Conservation (phyloP, 2,797 vertebrate species). For the Melanotaenia pygmaea region DNA sequence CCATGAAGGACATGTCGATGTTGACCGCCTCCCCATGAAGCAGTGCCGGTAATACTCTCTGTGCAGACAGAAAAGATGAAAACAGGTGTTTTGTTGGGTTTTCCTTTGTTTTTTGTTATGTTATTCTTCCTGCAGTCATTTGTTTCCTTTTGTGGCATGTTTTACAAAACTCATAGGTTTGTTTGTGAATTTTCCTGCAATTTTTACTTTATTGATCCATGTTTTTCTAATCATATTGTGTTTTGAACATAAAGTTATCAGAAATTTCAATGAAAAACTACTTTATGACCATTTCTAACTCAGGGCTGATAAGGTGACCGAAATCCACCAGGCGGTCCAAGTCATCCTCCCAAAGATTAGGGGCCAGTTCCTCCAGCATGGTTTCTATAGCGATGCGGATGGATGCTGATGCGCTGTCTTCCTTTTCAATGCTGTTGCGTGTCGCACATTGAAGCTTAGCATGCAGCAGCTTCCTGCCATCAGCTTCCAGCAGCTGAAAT, state of each 20-base stretch:
- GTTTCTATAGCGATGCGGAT: slow-evolving; percentile 84
- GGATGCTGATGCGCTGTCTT: slow-evolving; percentile 69
- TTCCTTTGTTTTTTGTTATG: background rate
- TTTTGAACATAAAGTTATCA: background rate
- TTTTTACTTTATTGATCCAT: too few species aligned
- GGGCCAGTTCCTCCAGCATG: slow-evolving; percentile 86
- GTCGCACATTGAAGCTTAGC: slow-evolving; percentile 78
- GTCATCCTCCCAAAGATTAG: slow-evolving; percentile 87
- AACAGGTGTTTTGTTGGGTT: background rate
- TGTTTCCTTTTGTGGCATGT: background rate
- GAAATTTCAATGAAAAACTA: background rate
- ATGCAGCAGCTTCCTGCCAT: slow-evolving; percentile 78
- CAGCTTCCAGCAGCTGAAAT: slow-evolving; percentile 81
- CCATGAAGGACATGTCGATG: slow-evolving; percentile 85
- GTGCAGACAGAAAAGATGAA: slow-evolving; percentile 7
- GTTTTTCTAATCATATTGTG: background rate
- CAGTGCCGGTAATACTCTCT: slow-evolving; percentile 78
- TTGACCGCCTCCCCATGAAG: slow-evolving; percentile 84
- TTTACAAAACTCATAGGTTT: too few species aligned
- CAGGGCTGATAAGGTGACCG: slow-evolving; percentile 86
- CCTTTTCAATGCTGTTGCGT: background rate
- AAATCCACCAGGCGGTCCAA: slow-evolving; percentile 86
- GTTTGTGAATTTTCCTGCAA: too few species aligned
- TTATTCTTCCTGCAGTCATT: background rate
- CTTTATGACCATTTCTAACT: slow-evolving; percentile 83